Evolutionary conservation across 1,140 invertebrate species (phyloP).

Genomic region (Calosoma granatense): DNA sequence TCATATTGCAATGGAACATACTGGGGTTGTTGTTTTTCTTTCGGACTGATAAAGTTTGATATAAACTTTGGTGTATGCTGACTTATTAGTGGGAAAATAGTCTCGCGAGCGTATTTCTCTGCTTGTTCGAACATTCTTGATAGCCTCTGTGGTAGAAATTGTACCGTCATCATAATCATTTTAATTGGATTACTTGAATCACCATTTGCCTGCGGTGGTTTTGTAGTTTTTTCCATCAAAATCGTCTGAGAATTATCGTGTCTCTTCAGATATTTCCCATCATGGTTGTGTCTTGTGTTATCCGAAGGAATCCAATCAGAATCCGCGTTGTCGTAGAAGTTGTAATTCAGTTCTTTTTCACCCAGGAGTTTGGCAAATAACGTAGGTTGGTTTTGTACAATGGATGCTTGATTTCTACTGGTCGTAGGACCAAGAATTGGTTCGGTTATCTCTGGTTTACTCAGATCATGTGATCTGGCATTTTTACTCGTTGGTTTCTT

Average conservation of each 20-base stretch:
- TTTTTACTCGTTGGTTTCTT: constrained; percentile 37
- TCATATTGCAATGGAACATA: constrained; percentile 27
- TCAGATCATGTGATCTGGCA: constrained; percentile 36
- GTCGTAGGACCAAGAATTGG: constrained; percentile 54
- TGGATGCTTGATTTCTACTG: constrained; percentile 34
- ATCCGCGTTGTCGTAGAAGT: constrained; percentile 21
- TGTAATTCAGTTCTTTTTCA: constrained; percentile 20
- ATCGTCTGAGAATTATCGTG: constrained; percentile 17
- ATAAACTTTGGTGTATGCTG: constrained; percentile 59
- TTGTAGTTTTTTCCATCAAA: constrained; percentile 25
- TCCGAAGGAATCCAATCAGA: constrained; percentile 21
- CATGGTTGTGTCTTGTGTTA: constrained; percentile 17
- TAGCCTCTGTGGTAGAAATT: constrained; percentile 63
- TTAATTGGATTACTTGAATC: constrained; percentile 17
- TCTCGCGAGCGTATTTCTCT: constrained; percentile 66
- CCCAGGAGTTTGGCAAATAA: constrained; percentile 6
- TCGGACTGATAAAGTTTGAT: constrained; percentile 28
- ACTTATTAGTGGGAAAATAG: constrained; percentile 59
- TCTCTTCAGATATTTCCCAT: constrained; percentile 27
- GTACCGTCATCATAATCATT: constrained; percentile 53
- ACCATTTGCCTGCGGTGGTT: constrained; percentile 29
- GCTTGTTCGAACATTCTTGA: constrained; percentile 68
- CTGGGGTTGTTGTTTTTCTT: background rate
- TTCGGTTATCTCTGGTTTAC: constrained; percentile 54
- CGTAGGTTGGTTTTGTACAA: background rate